These are phyloP conservation scores for Smittia aterrima DNA, from an alignment of 2,888 invertebrate species.

Conservation along the genomic window DNA sequence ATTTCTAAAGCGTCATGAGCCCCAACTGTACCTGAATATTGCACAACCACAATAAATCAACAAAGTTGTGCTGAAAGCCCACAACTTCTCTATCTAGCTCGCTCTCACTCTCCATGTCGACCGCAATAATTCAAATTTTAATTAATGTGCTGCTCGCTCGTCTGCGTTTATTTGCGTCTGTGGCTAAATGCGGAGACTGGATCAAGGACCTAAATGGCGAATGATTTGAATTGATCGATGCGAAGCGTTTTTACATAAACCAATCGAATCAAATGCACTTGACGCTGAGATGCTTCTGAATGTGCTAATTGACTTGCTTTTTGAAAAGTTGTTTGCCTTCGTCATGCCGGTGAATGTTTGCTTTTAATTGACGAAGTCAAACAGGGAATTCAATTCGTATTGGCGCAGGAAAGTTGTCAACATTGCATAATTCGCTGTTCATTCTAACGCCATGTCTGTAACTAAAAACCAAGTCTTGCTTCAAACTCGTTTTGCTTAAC, in stretches of 20 bases:
- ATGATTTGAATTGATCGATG: background rate
- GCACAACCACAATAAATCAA: slow-evolving; percentile 29
- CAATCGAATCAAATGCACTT: background rate
- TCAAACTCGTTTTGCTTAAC: background rate
- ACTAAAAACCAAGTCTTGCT: background rate
- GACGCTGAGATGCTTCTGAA: background rate
- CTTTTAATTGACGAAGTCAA: background rate
- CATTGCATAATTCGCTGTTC: background rate
- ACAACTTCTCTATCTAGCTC: background rate
- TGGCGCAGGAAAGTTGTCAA: background rate
- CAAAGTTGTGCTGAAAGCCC: slow-evolving; percentile 7
- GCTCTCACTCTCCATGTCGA: background rate
- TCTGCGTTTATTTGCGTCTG: background rate
- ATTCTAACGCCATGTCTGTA: background rate
- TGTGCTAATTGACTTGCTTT: background rate
- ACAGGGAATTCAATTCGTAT: background rate
- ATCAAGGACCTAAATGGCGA: slow-evolving; percentile 22
- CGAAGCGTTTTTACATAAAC: background rate
- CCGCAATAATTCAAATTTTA: slow-evolving; percentile 36
- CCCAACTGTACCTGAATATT: background rate
- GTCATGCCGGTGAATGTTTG: background rate
- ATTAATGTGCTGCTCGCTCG: slow-evolving; percentile 12
- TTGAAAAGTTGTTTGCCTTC: slow-evolving; percentile 9
- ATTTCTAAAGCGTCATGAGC: background rate
- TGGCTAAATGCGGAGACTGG: slow-evolving; percentile 3